Percentiles rank a stretch among this genome's conserved stretches.
phyloP scores from a whole-genome alignment of 2,113 vertebrate genomes.

The Plecotus auritus region DNA sequence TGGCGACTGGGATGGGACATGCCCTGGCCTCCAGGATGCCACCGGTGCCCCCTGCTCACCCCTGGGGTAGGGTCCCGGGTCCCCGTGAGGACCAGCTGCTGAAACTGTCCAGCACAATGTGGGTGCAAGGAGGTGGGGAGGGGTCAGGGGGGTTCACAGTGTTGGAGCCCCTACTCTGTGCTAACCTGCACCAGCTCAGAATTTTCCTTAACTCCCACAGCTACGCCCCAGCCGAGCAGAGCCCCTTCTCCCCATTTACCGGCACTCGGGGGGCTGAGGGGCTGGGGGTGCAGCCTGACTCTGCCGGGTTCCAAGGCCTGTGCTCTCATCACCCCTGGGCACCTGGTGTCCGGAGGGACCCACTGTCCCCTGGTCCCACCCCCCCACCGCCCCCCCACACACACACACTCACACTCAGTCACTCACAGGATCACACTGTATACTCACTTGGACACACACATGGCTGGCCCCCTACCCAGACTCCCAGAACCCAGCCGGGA shows the following conservation, averaged over 20 bases:
- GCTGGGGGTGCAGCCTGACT: not conserved
- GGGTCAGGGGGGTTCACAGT: not conserved
- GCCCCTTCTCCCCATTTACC: too few relatives aligned
- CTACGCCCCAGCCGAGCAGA: not conserved
- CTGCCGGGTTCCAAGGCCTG: not conserved
- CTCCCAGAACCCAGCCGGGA: not conserved
- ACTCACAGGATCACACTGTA: not conserved
- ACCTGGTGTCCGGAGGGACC: not conserved
- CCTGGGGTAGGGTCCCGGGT: not conserved
- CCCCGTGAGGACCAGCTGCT: not conserved
- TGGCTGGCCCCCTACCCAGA: rapidly evolving
- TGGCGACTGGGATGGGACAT: not conserved
- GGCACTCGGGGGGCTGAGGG: rapidly evolving
- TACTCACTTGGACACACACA: not conserved
- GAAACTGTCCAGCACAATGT: not conserved
- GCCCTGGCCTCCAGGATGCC: not conserved
- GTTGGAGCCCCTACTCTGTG: not conserved
- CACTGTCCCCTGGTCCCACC: rapidly evolving
- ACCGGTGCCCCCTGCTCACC: not conserved
- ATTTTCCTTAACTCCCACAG: not conserved
- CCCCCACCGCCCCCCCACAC: not conserved
- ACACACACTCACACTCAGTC: not conserved
- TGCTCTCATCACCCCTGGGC: not conserved
- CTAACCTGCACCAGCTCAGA: not conserved
- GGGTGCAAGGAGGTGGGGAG: too few relatives aligned